These are phyloP conservation scores for Parochlus steinenii DNA, from an alignment of 2,888 invertebrate species.

Conservation along the genomic window DNA sequence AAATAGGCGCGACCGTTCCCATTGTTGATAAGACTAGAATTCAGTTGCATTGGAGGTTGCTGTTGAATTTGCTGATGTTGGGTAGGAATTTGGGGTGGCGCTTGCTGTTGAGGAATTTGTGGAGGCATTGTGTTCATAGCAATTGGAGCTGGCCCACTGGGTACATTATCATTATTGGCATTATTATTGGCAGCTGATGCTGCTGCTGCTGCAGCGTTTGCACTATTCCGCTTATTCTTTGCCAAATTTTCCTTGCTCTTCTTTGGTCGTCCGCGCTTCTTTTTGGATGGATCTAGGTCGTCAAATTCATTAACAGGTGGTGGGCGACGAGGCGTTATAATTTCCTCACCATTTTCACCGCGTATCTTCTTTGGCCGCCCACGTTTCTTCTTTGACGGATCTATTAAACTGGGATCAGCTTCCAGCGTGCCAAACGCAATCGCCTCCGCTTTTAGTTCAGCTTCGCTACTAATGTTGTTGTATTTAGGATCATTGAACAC, in stretches of 20 bases:
- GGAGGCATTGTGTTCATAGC: background rate
- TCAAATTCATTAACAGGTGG: slow-evolving; percentile 20
- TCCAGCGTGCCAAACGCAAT: slow-evolving; percentile 9
- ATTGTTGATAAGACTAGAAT: slow-evolving; percentile 8
- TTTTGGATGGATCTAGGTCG: slow-evolving; percentile 54
- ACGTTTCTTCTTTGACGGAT: slow-evolving; percentile 73
- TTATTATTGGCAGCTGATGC: background rate
- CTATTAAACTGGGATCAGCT: slow-evolving; percentile 17
- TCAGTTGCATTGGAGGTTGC: slow-evolving; percentile 1
- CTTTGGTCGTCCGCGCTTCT: slow-evolving; percentile 76
- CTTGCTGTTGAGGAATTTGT: background rate
- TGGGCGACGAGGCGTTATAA: slow-evolving; percentile 13
- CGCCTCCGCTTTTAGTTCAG: slow-evolving; percentile 29
- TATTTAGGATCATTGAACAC: slow-evolving; percentile 61
- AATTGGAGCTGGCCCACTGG: background rate
- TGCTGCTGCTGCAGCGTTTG: background rate
- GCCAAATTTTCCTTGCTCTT: slow-evolving; percentile 68
- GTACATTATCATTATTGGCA: slow-evolving; percentile 1
- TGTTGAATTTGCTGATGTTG: slow-evolving; percentile 4
- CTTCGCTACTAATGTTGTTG: slow-evolving; percentile 30
- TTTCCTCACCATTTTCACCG: slow-evolving; percentile 39
- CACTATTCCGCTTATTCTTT: too few relatives aligned
- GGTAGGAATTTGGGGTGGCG: slow-evolving; percentile 4
- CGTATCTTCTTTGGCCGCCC: slow-evolving; percentile 75
- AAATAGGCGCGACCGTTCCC: slow-evolving; percentile 2